A percentile compares a stretch with the other conserved stretches of the same genome.
Evolutionary conservation across 2,113 vertebrate genomes (phyloP).

Genomic region (Serinus canaria): DNA sequence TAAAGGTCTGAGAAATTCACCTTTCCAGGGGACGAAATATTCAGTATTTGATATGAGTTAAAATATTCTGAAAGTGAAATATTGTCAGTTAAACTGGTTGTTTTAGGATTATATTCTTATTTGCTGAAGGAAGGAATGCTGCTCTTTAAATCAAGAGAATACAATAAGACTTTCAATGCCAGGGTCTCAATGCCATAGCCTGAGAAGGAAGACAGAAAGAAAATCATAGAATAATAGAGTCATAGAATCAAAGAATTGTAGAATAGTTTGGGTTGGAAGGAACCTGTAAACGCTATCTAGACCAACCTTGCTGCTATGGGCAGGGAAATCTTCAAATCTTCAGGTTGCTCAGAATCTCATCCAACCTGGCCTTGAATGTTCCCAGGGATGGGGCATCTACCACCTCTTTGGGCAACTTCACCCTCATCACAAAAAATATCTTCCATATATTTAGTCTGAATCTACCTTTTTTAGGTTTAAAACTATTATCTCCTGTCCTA

Average conservation of each 20-base stretch:
- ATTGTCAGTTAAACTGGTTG: not conserved
- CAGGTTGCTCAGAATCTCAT: not conserved
- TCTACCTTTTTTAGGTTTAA: not conserved
- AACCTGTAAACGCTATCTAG: not conserved
- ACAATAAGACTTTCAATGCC: not conserved
- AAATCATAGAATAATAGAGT: not conserved
- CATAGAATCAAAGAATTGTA: not conserved
- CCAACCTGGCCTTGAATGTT: not conserved
- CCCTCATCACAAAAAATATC: not conserved
- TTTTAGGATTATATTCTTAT: not conserved
- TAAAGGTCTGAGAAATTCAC: not conserved
- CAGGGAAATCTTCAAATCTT: not conserved
- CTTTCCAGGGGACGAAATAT: not conserved
- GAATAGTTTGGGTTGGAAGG: not conserved
- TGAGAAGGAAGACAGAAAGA: not conserved
- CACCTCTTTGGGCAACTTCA: not conserved
- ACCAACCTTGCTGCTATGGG: not conserved
- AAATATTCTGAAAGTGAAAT: not conserved
- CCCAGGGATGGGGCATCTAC: not conserved
- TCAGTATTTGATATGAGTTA: not conserved
- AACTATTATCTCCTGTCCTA: not conserved
- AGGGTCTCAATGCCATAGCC: not conserved
- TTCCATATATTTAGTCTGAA: not conserved
- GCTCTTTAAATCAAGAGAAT: not conserved
- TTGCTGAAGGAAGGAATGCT: not conserved